Percentiles rank a stretch among this genome's conserved stretches.
phyloP scores from a whole-genome alignment of 2,888 invertebrate species.

The Brachycybe producta region DNA sequence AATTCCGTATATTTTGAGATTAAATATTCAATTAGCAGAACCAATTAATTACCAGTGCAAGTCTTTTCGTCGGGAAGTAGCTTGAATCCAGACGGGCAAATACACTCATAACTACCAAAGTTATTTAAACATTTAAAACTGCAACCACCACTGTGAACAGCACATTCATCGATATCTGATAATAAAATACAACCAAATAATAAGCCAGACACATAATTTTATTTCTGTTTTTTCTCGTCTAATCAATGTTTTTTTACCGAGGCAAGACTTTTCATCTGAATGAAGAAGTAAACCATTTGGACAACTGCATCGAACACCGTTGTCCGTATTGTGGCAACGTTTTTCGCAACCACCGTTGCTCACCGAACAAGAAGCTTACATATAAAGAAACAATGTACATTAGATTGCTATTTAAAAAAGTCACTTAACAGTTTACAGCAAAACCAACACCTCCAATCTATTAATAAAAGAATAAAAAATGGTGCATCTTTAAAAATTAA shows the following conservation, averaged over 20 bases:
- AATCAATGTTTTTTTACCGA: slow-evolving; percentile 26
- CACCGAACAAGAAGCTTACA: slow-evolving; percentile 32
- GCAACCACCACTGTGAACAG: slow-evolving; percentile 22
- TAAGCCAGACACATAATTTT: slow-evolving; percentile 24
- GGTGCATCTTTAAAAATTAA: too few relatives aligned
- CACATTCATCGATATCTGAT: slow-evolving; percentile 31
- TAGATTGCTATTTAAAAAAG: too few relatives aligned
- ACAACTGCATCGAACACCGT: slow-evolving; percentile 28
- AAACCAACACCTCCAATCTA: background rate
- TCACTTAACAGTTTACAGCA: too few relatives aligned
- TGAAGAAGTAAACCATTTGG: slow-evolving; percentile 31
- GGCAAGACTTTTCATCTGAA: slow-evolving; percentile 31
- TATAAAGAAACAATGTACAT: background rate
- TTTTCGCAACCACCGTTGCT: slow-evolving; percentile 35
- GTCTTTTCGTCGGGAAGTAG: slow-evolving; percentile 21
- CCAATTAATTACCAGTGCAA: slow-evolving; percentile 19
- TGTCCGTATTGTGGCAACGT: slow-evolving; percentile 25
- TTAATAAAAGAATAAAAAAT: too few relatives aligned
- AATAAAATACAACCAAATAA: slow-evolving; percentile 10
- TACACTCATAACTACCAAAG: slow-evolving; percentile 23
- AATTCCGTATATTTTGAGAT: background rate
- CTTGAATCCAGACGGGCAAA: slow-evolving; percentile 26
- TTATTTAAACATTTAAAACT: slow-evolving; percentile 27
- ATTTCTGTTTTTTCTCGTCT: slow-evolving; percentile 31
- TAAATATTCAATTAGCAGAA: background rate